These are phyloP conservation scores for Spheniscus humboldti DNA, from an alignment of 2,797 vertebrate species.

Conservation along the genomic window DNA sequence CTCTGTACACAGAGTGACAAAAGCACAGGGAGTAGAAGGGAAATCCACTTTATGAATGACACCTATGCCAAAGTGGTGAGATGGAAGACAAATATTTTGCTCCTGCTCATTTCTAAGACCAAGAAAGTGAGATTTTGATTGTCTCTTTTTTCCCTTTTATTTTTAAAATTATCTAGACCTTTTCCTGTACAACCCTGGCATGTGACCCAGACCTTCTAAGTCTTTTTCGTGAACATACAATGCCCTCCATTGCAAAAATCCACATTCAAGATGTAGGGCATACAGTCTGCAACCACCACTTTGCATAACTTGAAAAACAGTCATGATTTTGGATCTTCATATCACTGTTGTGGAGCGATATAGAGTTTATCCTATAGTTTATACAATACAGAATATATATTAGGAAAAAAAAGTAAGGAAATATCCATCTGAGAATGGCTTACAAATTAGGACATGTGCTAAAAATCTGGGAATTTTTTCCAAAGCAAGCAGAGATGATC, in stretches of 20 bases:
- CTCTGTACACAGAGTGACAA: background rate
- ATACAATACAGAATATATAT: background rate
- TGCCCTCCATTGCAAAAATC: background rate
- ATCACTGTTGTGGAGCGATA: fast-evolving
- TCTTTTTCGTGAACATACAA: background rate
- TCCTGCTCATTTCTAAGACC: background rate
- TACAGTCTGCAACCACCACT: fast-evolving
- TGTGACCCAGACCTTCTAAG: background rate
- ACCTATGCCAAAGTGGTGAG: background rate
- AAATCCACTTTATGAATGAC: background rate
- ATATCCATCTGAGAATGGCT: background rate
- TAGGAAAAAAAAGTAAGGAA: background rate
- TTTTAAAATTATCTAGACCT: background rate
- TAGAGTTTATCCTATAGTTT: background rate
- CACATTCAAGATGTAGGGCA: background rate
- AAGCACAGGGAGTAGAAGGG: background rate
- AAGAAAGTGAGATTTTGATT: background rate
- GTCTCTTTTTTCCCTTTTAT: background rate
- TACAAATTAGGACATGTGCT: background rate
- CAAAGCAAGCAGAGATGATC: background rate
- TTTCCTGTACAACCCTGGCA: background rate
- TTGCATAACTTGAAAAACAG: background rate
- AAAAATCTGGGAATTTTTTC: background rate
- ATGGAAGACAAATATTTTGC: background rate
- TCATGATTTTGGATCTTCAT: background rate